Evolutionary conservation across 1,140 invertebrate genomes (phyloP).

Genomic region (Saccostrea echinata): DNA sequence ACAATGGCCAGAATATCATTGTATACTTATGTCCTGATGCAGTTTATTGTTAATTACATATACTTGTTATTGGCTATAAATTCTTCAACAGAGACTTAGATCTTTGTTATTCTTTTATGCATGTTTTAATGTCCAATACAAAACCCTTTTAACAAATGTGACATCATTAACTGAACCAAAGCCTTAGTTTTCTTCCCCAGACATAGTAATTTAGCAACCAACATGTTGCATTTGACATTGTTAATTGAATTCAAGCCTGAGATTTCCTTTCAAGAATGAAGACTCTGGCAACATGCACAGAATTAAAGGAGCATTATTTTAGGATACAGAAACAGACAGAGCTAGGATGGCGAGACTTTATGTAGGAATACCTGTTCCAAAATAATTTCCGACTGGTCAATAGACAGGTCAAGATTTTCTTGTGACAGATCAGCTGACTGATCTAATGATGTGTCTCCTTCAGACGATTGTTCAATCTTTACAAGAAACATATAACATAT

Average conservation of each 20-base stretch:
- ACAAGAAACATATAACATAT: slow-evolving; percentile 1
- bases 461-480: background rate
- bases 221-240: background rate
- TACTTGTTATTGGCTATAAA: too few relatives aligned
- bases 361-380: background rate
- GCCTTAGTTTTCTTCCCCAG: too few relatives aligned
- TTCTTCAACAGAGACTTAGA: too few relatives aligned
- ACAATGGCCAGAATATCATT: too few relatives aligned
- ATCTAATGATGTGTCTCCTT: background rate
- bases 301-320: background rate
- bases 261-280: background rate
- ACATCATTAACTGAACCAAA: too few relatives aligned
- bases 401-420: background rate
- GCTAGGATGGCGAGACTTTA: background rate
- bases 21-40: too few relatives aligned
- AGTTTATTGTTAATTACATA: too few relatives aligned
- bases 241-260: background rate
- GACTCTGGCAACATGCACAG: slow-evolving; percentile 29
- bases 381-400: background rate
- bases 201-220: too few relatives aligned
- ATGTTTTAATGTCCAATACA: too few relatives aligned
- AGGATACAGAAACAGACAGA: slow-evolving; percentile 27
- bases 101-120: too few relatives aligned
- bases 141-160: too few relatives aligned
- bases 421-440: slow-evolving; percentile 21